Conservation (phyloP, 2,797 vertebrate species). For the Melanotaenia boesemani region DNA sequence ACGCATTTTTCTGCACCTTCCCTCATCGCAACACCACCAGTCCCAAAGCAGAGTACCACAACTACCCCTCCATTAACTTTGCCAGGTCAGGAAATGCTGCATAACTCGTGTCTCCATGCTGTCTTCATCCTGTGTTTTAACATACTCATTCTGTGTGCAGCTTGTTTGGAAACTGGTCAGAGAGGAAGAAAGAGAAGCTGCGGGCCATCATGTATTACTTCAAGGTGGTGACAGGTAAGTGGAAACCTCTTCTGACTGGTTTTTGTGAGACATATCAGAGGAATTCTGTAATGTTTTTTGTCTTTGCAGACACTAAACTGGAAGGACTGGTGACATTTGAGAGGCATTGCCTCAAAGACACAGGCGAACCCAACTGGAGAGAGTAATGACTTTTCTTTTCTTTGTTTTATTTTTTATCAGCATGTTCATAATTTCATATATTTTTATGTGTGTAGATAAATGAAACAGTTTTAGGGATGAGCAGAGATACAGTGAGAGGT, state of each 20-base stretch:
- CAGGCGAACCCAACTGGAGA: slow-evolving; percentile 39
- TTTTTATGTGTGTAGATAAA: no score
- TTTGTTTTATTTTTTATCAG: neutral
- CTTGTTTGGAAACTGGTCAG: slow-evolving; percentile 56
- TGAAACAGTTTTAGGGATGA: no score
- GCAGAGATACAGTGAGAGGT: no score
- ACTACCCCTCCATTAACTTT: slow-evolving; percentile 83
- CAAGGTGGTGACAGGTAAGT: slow-evolving; percentile 60
- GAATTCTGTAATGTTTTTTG: slow-evolving; percentile 1
- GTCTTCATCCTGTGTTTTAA: neutral
- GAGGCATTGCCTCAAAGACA: slow-evolving; percentile 36
- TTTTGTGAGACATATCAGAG: neutral
- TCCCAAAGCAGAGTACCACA: slow-evolving; percentile 60
- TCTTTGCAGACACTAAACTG: slow-evolving; percentile 39
- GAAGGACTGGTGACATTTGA: slow-evolving; percentile 81
- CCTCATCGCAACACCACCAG: slow-evolving; percentile 75
- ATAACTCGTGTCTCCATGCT: accelerated
- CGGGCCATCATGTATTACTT: slow-evolving; percentile 83
- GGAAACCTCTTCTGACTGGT: neutral
- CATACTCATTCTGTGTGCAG: slow-evolving; percentile 43
- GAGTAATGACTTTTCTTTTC: slow-evolving; percentile 42
- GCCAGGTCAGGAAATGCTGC: slow-evolving; percentile 59
- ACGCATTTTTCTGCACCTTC: slow-evolving; percentile 85
- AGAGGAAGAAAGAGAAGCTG: slow-evolving; percentile 71
- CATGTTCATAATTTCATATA: neutral